phyloP scores from a whole-genome alignment of 2,888 invertebrate genomes.

The Lasius platythorax region DNA sequence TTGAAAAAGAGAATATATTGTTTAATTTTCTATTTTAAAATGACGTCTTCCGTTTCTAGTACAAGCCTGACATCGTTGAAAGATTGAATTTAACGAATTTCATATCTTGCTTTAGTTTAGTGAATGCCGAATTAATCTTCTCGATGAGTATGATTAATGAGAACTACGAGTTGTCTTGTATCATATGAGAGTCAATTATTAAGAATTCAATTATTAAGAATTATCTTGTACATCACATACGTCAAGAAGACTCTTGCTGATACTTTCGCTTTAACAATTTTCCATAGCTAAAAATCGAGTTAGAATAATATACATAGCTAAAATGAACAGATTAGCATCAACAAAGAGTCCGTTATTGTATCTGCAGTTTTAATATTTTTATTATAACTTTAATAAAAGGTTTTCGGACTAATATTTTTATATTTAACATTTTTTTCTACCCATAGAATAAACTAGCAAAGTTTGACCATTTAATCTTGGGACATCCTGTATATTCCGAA shows the following conservation, averaged over 20 bases:
- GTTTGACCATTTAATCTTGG: not conserved
- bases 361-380: too few relatives aligned
- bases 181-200: too few relatives aligned
- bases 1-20: not conserved
- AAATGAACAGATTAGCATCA: too few relatives aligned
- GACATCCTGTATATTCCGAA: not conserved
- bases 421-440: not conserved
- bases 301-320: too few relatives aligned
- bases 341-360: too few relatives aligned
- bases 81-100: not conserved
- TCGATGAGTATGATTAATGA: not conserved
- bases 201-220: too few relatives aligned
- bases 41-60: not conserved
- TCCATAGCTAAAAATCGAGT: too few relatives aligned
- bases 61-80: not conserved
- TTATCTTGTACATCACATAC: too few relatives aligned
- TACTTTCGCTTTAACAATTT: too few relatives aligned
- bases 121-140: not conserved
- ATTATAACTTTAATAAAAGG: too few relatives aligned
- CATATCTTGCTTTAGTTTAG: not conserved
- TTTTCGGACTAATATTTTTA: not conserved
- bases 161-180: too few relatives aligned
- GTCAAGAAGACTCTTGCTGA: too few relatives aligned
- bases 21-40: not conserved
- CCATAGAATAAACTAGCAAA: not conserved